phyloP scores from a whole-genome alignment of 2,888 invertebrate species.

The Nemoura dubitans region DNA sequence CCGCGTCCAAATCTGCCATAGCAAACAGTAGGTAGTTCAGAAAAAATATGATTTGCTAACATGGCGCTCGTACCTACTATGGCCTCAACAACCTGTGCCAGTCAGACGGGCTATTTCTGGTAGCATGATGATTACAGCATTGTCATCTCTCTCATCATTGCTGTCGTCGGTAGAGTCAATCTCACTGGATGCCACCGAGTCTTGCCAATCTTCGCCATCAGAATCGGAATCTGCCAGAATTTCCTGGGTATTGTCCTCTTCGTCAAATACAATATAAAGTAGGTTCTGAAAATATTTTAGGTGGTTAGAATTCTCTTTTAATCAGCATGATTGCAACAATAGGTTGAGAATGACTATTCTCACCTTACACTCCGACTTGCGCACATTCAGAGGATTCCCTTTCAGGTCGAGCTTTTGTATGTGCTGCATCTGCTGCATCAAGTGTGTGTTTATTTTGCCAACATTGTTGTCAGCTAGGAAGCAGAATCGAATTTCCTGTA shows the following conservation, averaged over 20 bases:
- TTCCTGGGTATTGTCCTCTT: constrained; percentile 41
- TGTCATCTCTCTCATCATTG: constrained; percentile 64
- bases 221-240: constrained; percentile 55
- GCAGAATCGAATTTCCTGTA: constrained; percentile 45
- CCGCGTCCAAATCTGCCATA: too few species aligned
- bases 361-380: constrained; percentile 18
- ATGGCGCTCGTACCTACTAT: too few species aligned
- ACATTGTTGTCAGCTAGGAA: constrained; percentile 54
- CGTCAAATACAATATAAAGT: constrained; percentile 8
- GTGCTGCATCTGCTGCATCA: constrained; percentile 40
- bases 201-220: constrained; percentile 67
- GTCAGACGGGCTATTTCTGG: constrained; percentile 69
- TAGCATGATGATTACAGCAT: constrained; percentile 66
- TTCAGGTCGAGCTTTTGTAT: constrained; percentile 66
- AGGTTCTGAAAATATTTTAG: constrained; percentile 33
- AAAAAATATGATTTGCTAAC: too few species aligned
- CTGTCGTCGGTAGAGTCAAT: constrained; percentile 69
- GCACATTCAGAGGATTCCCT: constrained; percentile 60
- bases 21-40: too few species aligned
- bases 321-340: too few species aligned
- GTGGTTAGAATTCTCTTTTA: too few species aligned
- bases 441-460: constrained; percentile 56
- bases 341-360: not conserved
- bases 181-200: constrained; percentile 69
- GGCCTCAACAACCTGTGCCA: constrained; percentile 58